These are phyloP conservation scores for Aegithalos caudatus DNA, from an alignment of 2,113 vertebrate species.

Conservation along the genomic window DNA sequence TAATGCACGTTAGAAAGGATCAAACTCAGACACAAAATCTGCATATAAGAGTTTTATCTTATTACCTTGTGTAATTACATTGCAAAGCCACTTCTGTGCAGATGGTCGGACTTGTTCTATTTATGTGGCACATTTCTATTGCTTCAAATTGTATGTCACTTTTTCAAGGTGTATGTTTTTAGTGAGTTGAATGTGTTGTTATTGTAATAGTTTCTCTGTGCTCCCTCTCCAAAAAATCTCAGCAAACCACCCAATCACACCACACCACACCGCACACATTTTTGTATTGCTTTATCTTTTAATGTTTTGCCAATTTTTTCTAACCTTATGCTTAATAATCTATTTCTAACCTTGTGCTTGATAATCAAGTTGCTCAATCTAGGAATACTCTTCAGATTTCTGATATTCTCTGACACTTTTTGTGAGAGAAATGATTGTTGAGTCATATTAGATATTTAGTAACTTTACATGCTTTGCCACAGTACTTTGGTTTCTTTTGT, in stretches of 20 bases:
- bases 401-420: background rate
- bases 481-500: background rate
- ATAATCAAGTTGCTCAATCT: background rate
- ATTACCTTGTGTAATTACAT: background rate
- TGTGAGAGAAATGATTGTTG: background rate
- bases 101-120: background rate
- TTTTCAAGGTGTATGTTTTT: background rate
- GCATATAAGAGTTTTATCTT: background rate
- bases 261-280: background rate
- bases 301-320: background rate
- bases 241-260: background rate
- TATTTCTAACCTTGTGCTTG: background rate
- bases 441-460: background rate
- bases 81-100: background rate
- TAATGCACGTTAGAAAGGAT: background rate
- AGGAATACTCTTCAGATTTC: background rate
- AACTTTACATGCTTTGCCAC: background rate
- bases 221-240: background rate
- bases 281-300: background rate
- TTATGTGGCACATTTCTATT: background rate
- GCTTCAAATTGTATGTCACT: background rate
- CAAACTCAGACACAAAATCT: background rate
- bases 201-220: accelerated
- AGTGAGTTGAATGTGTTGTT: background rate
- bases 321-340: background rate